phyloP scores from a whole-genome alignment of 2,888 invertebrate genomes.

The Eilema griseolum region DNA sequence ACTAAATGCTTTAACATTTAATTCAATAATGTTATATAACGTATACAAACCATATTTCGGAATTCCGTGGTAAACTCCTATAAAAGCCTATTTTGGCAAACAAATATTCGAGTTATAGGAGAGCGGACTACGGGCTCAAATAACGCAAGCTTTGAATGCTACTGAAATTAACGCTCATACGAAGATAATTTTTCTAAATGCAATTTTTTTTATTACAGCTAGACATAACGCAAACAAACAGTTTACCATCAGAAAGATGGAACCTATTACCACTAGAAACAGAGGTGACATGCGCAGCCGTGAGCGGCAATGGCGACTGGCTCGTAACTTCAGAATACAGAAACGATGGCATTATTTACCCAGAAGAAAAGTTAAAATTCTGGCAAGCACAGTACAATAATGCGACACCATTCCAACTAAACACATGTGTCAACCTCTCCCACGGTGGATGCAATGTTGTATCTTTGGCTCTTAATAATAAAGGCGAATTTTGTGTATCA shows the following conservation, averaged over 20 bases:
- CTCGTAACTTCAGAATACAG: slow-evolving; percentile 81
- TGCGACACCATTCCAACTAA: slow-evolving; percentile 68
- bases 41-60: no score
- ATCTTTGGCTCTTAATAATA: slow-evolving; percentile 70
- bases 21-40: no score
- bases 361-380: slow-evolving; percentile 81
- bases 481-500: slow-evolving; percentile 77
- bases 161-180: no score
- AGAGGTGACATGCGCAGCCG: slow-evolving; percentile 78
- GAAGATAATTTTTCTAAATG: neutral
- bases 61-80: no score
- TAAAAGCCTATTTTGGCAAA: no score
- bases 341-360: slow-evolving; percentile 76
- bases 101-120: no score
- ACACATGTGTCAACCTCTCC: slow-evolving; percentile 79
- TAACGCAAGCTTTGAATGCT: no score
- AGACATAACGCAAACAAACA: slow-evolving; percentile 80
- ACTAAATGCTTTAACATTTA: no score
- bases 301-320: slow-evolving; percentile 74
- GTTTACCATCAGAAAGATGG: slow-evolving; percentile 73
- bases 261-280: slow-evolving; percentile 79
- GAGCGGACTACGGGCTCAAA: no score
- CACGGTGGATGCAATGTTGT: slow-evolving; percentile 79
- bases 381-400: slow-evolving; percentile 65
- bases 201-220: slow-evolving; percentile 65